A percentile compares a stretch with the other conserved stretches of the same genome.
Evolutionary conservation across 2,888 invertebrate genomes (phyloP).

Genomic region (Lasioglossum zephyrum): DNA sequence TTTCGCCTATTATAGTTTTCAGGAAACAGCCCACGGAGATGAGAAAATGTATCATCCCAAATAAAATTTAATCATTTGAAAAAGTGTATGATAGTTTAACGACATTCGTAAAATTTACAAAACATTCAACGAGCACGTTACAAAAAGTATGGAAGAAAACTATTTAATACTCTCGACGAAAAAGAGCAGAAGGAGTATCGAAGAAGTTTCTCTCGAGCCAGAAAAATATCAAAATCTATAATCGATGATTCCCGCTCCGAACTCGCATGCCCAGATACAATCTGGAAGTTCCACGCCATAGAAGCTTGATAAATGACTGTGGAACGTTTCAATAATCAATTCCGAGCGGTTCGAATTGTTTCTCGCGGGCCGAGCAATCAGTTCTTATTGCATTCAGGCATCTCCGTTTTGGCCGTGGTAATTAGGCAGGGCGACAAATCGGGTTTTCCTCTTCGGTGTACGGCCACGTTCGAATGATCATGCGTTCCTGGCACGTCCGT

Average conservation of each 20-base stretch:
- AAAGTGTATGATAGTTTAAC: neutral
- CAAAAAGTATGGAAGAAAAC: neutral
- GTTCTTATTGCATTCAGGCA: constrained; percentile 3
- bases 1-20: too few species aligned
- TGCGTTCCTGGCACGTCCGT: constrained; percentile 59
- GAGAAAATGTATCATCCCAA: too few species aligned
- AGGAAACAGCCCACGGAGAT: too few species aligned
- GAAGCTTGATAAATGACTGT: constrained; percentile 38
- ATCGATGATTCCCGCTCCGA: constrained; percentile 4
- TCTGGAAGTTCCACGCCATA: constrained; percentile 5
- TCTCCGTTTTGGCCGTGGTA: neutral
- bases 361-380: neutral
- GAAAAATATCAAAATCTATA: constrained; percentile 10
- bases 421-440: constrained; percentile 7
- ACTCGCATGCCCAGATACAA: constrained; percentile 11
- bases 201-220: neutral
- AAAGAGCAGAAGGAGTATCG: neutral
- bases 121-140: neutral
- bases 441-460: neutral
- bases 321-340: constrained; percentile 20
- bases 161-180: neutral
- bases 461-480: constrained; percentile 51
- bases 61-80: neutral
- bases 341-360: constrained; percentile 31
- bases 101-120: neutral